A percentile compares a stretch with the other conserved stretches of the same genome.
These are phyloP conservation scores for Anolis apletophallus DNA, from an alignment of 2,797 vertebrate species.

Conservation along the genomic window DNA sequence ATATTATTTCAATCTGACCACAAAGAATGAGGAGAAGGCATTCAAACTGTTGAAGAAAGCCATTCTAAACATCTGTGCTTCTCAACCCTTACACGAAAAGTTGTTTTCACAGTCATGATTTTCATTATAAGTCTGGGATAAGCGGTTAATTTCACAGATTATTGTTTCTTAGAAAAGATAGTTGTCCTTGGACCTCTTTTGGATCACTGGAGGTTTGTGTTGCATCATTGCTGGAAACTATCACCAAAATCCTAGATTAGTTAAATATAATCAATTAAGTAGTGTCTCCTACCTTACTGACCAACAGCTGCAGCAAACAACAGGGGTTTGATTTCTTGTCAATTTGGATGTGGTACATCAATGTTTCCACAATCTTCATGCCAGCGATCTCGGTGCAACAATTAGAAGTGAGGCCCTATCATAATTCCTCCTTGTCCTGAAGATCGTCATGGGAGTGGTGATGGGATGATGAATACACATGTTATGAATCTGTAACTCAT, in stretches of 20 bases:
- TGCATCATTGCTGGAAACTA: background rate
- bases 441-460: too few species aligned
- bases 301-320: too few species aligned
- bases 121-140: background rate
- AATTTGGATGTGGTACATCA: too few species aligned
- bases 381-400: too few species aligned
- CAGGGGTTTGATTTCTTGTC: too few species aligned
- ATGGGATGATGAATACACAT: too few species aligned
- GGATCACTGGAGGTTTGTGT: background rate
- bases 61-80: background rate
- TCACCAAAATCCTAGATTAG: too few species aligned
- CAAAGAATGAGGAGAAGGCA: background rate
- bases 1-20: background rate
- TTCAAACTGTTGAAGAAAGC: background rate
- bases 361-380: too few species aligned
- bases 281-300: too few species aligned
- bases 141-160: background rate
- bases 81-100: background rate
- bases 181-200: background rate
- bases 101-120: background rate
- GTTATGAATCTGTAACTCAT: background rate
- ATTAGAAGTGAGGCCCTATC: too few species aligned
- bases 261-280: too few species aligned
- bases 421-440: too few species aligned
- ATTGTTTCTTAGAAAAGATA: background rate